Base-by-base conservation (phyloP, 2,888 invertebrate species). In the Torymus aiolomorphi region DNA sequence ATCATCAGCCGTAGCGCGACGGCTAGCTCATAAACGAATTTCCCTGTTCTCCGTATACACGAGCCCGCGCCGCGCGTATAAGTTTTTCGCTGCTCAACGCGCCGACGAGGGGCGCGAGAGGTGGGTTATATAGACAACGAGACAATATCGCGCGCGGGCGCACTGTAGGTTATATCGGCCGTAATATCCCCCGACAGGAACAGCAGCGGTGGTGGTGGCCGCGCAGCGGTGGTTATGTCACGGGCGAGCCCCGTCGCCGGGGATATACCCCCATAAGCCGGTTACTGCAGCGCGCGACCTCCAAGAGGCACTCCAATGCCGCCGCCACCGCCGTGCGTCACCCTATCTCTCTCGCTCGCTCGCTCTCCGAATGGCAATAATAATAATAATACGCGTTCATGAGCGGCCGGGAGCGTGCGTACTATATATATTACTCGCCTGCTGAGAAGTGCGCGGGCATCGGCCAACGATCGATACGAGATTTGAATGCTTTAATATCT, bases 281-380 rank as follows among this genome's bases (percentile, higher is more conserved):
- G 75, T 75, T 74, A 71, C 71, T 69, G 80, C 20, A 20, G 20
- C 56, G 62, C 61, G 62, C 65, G 74, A 78, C 69, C 77, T 78
- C 71, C 42, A 61, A 52, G 66, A 72, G 49, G 18, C 31, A 16
- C 18, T 63, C 49, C 31, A 18, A 31, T 31, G 24, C 24, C 54
- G 52, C n/a, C 54, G 24, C 31, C 3, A 24, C 24, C 24, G 3
- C 24, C 24, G 24, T 3, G 31, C 31, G 31, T 1, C 31, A 2
- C 31, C 31, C 31, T 31, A 31, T 31, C 31, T 24, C 5, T 10
- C 31, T 56, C 13, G 11, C 61, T 61, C 62, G 13, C 51, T 12
- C 51, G 20, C 78, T 71, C 61, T 54, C 18, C 14, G 66, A 76
- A 59, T 71, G 66, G 54, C 66, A 80, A 76, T 67, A 57, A 71